Evolutionary conservation across 2,888 invertebrate genomes (phyloP).

Genomic region (Azorinus chamasolen): DNA sequence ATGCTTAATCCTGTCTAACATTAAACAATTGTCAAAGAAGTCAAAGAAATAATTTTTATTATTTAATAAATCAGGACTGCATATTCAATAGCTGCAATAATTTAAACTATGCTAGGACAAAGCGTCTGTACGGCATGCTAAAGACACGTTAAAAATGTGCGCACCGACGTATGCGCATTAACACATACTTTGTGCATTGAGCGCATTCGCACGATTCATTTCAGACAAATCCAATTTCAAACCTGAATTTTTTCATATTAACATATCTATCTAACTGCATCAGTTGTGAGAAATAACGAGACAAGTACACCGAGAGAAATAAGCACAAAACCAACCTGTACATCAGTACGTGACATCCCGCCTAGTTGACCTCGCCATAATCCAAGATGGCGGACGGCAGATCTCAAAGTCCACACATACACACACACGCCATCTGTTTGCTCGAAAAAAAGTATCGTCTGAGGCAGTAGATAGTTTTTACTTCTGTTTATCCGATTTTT

Average conservation of each 20-base stretch:
- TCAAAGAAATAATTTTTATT: no score
- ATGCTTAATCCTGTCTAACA: no score
- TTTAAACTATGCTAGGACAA: no score
- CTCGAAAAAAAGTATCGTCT: constrained; percentile 3
- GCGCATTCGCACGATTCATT: no score
- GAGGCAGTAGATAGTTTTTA: neutral
- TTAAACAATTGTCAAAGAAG: no score
- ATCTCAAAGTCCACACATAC: constrained; percentile 21
- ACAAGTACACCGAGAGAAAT: neutral
- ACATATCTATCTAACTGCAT: no score
- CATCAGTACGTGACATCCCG: constrained; percentile 29
- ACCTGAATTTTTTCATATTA: no score
- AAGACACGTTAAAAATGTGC: neutral
- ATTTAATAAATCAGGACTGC: no score
- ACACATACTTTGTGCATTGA: neutral
- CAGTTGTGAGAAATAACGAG: neutral
- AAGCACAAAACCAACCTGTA: constrained; percentile 9
- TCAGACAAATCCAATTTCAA: no score
- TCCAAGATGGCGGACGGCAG: constrained; percentile 58
- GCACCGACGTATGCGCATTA: neutral
- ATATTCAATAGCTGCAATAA: no score
- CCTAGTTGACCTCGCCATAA: constrained; percentile 46
- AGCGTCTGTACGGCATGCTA: neutral
- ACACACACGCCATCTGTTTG: constrained; percentile 28
- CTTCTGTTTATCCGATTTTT: no score